Percentiles rank a stretch among this genome's conserved stretches.
These are phyloP conservation scores for Melanogrammus aeglefinus DNA, from an alignment of 2,797 vertebrate genomes.

Conservation along the genomic window DNA sequence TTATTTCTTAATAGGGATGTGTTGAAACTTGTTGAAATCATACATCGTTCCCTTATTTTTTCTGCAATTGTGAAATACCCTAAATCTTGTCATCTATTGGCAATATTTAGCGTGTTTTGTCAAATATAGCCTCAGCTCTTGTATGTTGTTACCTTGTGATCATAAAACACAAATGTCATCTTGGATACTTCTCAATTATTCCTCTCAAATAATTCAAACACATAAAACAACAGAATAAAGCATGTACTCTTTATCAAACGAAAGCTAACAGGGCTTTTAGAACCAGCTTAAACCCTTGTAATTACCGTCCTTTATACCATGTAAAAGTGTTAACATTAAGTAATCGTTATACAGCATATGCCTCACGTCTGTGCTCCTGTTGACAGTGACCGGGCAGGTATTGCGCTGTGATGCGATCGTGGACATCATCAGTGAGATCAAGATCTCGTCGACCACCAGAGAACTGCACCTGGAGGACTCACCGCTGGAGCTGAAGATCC, in stretches of 20 bases:
- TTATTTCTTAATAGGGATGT: not conserved
- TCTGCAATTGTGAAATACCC: not conserved
- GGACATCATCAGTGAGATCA: slow-evolving; percentile 86
- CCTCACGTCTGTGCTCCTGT: not conserved
- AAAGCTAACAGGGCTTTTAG: not conserved
- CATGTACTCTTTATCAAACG: not conserved
- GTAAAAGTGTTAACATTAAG: not conserved
- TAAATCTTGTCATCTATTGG: not conserved
- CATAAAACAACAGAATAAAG: not conserved
- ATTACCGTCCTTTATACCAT: not conserved
- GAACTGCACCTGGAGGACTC: slow-evolving; percentile 96
- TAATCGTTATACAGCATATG: not conserved
- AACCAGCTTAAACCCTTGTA: not conserved
- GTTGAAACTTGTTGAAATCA: not conserved
- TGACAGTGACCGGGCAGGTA: slow-evolving; percentile 88
- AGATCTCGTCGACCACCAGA: slow-evolving; percentile 91
- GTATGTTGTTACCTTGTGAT: not conserved
- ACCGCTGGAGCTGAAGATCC: slow-evolving; percentile 86
- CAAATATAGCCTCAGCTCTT: not conserved
- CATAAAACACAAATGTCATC: not conserved
- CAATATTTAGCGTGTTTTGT: not conserved
- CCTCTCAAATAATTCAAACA: not conserved
- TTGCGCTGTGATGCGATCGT: slow-evolving; percentile 93
- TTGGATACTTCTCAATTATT: not conserved
- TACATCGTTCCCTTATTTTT: not conserved